These are phyloP conservation scores for Pangasius krempfi DNA, from an alignment of 2,797 vertebrate genomes.

Conservation along the genomic window DNA sequence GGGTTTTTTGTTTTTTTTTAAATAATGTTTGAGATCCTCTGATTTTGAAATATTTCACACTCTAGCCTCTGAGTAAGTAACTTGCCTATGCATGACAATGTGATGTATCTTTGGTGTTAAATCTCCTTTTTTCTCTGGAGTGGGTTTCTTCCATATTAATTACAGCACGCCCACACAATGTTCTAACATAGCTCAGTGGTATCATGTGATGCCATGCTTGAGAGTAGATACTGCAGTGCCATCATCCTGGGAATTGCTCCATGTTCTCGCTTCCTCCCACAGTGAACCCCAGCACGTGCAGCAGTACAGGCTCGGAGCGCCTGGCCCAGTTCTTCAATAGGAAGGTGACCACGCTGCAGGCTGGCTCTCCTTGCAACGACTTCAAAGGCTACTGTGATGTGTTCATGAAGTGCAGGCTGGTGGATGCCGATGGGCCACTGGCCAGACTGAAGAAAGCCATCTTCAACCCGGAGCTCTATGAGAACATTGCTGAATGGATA, in stretches of 20 bases:
- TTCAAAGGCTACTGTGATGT: conserved; percentile 99
- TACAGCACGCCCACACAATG: conserved; percentile 2
- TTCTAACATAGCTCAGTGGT: conserved; percentile 16
- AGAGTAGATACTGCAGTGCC: conserved; percentile 1
- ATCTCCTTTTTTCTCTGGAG: background rate
- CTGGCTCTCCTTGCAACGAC: conserved; percentile 97
- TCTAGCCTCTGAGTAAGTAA: background rate
- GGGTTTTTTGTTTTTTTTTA: background rate
- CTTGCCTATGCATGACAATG: background rate
- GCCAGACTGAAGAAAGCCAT: conserved; percentile 98
- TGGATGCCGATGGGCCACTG: conserved; percentile 95
- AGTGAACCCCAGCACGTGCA: conserved; percentile 92
- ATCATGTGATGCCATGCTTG: background rate
- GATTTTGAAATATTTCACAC: background rate
- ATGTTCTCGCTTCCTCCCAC: conserved; percentile 38
- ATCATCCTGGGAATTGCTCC: conserved; percentile 1
- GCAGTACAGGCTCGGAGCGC: conserved; percentile 89
- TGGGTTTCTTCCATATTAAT: background rate
- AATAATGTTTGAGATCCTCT: background rate
- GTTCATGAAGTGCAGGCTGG: conserved; percentile 96
- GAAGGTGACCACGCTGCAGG: conserved; percentile 92
- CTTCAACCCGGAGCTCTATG: conserved; percentile 97
- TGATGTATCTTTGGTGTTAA: background rate
- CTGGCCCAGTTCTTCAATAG: conserved; percentile 83
- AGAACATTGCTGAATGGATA: conserved; percentile 99